These are phyloP conservation scores for Ibycter americanus DNA, from an alignment of 2,797 vertebrate species.

Conservation along the genomic window DNA sequence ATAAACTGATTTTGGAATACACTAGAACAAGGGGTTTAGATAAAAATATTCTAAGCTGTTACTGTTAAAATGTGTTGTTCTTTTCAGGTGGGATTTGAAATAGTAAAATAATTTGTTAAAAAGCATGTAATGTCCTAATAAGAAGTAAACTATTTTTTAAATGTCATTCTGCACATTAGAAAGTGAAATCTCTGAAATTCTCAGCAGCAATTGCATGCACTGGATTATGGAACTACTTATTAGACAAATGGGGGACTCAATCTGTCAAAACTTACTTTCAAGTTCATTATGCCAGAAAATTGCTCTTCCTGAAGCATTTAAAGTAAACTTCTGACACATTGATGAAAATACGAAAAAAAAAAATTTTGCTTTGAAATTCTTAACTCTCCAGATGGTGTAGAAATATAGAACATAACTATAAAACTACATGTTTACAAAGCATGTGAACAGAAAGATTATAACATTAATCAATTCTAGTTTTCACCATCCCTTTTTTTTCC, in stretches of 20 bases:
- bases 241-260: not conserved
- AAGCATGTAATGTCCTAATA: not conserved
- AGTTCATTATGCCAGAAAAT: slow-evolving; percentile 4
- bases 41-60: not conserved
- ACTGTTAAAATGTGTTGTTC: not conserved
- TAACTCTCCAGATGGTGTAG: not conserved
- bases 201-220: not conserved
- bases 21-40: not conserved
- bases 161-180: not conserved
- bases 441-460: not conserved
- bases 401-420: not conserved
- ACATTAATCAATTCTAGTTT: not conserved
- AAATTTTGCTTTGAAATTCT: not conserved
- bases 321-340: not conserved
- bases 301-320: not conserved
- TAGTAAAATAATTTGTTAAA: not conserved
- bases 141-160: not conserved
- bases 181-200: not conserved
- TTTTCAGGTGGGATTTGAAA: not conserved
- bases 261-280: not conserved
- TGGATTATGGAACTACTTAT: not conserved
- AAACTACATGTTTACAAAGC: not conserved
- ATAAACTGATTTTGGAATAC: not conserved
- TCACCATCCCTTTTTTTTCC: not conserved
- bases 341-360: not conserved